Percentiles rank a stretch among this genome's conserved stretches.
Evolutionary conservation across 2,797 vertebrate genomes (phyloP).

Genomic region (Rhyacichthys aspro): DNA sequence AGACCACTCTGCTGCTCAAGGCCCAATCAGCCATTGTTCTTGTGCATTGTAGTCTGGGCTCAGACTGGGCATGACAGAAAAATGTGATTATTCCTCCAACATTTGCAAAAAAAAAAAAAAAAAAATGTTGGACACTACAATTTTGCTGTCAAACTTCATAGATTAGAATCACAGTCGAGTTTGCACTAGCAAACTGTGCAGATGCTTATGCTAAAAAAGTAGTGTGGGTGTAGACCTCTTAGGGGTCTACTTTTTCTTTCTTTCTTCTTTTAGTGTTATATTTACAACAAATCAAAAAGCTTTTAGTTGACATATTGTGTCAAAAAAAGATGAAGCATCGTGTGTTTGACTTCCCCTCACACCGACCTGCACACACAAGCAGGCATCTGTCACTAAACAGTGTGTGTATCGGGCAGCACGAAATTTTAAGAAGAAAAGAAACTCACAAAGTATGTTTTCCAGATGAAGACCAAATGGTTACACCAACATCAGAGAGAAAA

Average conservation of each 20-base stretch:
- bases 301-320: slow-evolving; percentile 23
- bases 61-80: background rate
- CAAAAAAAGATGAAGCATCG: slow-evolving; percentile 20
- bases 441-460: slow-evolving; percentile 1
- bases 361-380: slow-evolving; percentile 18
- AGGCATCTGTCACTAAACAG: slow-evolving; percentile 8
- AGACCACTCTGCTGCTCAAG: slow-evolving; percentile 23
- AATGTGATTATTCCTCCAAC: background rate
- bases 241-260: slow-evolving; percentile 44
- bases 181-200: slow-evolving; percentile 51
- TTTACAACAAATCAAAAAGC: slow-evolving; percentile 37
- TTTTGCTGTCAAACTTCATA: too few species aligned
- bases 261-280: slow-evolving; percentile 35
- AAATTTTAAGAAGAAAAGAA: slow-evolving; percentile 9
- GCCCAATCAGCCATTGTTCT: slow-evolving; percentile 16
- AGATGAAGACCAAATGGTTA: slow-evolving; percentile 10
- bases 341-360: slow-evolving; percentile 8
- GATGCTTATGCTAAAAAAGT: slow-evolving; percentile 40
- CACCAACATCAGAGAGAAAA: slow-evolving; percentile 14
- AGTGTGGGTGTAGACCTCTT: slow-evolving; percentile 29
- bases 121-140: background rate
- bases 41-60: slow-evolving; percentile 7
- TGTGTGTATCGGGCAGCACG: background rate
- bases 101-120: background rate
- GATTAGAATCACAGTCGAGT: slow-evolving; percentile 23